A percentile compares a stretch with the other conserved stretches of the same genome.
Conservation (phyloP, 2,113 vertebrate genomes). For the Maccullochella peelii region DNA sequence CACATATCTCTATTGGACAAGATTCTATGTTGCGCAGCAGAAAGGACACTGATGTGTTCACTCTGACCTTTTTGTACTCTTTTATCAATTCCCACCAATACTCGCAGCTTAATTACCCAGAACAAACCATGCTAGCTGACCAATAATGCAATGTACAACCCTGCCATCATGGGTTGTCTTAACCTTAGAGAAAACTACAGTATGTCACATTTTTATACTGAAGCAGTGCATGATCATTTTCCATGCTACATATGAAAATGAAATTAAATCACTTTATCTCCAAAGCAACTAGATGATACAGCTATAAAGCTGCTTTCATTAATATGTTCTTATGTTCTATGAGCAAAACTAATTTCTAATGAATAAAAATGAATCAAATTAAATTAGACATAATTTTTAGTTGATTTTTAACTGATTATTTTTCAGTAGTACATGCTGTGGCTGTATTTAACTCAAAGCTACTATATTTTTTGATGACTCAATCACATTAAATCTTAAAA, state of each 20-base stretch:
- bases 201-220: not conserved
- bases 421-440: not conserved
- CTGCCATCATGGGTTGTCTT: conserved; percentile 37
- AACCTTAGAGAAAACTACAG: not conserved
- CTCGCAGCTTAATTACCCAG: conserved; percentile 61
- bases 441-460: not conserved
- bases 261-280: not conserved
- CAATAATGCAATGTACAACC: conserved; percentile 61
- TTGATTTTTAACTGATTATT: not conserved
- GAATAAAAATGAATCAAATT: not conserved
- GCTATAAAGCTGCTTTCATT: not conserved
- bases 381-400: not conserved
- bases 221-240: not conserved
- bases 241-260: not conserved
- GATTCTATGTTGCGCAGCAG: not conserved
- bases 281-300: not conserved
- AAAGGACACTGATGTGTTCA: conserved; percentile 23
- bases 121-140: conserved; percentile 56
- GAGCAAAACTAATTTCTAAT: not conserved
- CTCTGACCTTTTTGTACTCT: conserved; percentile 56
- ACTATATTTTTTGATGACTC: not conserved
- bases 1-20: not conserved
- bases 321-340: not conserved
- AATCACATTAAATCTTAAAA: not conserved
- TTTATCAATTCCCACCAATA: conserved; percentile 59